Base-by-base conservation (phyloP, 2,797 vertebrate genomes). In the Alcedo atthis region DNA sequence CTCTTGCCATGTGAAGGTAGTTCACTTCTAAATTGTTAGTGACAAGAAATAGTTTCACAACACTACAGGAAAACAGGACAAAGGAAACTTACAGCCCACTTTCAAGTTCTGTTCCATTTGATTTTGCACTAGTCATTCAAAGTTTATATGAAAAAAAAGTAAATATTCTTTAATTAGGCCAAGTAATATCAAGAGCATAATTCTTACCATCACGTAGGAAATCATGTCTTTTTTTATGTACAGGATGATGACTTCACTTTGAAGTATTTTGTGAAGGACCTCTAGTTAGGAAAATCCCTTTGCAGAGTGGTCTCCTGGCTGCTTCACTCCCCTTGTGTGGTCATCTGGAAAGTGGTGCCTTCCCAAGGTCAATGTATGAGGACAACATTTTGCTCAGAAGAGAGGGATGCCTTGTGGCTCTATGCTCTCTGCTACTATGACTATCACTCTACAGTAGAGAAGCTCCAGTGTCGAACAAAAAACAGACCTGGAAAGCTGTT, bases 1-100 rank as follows among this genome's bases (percentile, higher is more conserved):
- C 42, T 42, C 17, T 59, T 85, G 82, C 66, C 85, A 87, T 15
- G 19, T 81, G 55, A 79, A 69, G 40, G n/a, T 91, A 75, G 42
- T 63, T 70, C 74, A 61, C n/a, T 78, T 92, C 54, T 68, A 35
- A 71, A 75, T 46, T 43, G 3, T 57, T 87, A 25, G 33, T 77
- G 68, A 26, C 62, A 78, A 49, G 22, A 15, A 8, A 16, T 14
- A 71, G 46, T 59, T 91, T 68, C 25, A 79, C 37, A 71, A 32
- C 14, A 66, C 1, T 35, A 19, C 40, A 43, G 7, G 66, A 55
- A 85, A 73, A 45, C 4, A 33, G 13, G 26, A 59, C 46, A 69
- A 67, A 83, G 33, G 8, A 69, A 48, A 71, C 9, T 63, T 80
- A 69, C 0, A 15, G 53, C 63, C 10, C 2, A 24, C 15, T 80